Percentiles rank a stretch among this genome's conserved stretches.
Conservation (phyloP, 2,888 invertebrate genomes). For the Eupsilia transversa region DNA sequence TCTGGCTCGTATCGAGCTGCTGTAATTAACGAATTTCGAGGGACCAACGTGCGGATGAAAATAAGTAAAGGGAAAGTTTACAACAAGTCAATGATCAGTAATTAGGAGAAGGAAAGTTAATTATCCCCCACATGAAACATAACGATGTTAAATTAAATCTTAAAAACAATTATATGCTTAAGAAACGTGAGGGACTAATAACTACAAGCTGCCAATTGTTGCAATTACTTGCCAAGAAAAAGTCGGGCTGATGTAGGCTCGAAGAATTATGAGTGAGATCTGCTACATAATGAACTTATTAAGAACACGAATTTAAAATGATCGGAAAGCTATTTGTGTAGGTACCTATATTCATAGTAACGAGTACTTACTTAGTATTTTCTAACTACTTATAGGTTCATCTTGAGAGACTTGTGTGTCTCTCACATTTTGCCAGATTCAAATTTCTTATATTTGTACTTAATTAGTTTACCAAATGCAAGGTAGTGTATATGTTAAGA, state of each 20-base stretch:
- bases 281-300: conserved; percentile 45
- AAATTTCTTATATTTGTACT: conserved; percentile 16
- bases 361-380: conserved; percentile 9
- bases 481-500: conserved; percentile 46
- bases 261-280: conserved; percentile 53
- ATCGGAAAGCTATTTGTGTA: conserved; percentile 22
- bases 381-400: neutral
- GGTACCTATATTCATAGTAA: conserved; percentile 29
- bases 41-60: conserved; percentile 67
- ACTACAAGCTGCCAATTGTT: conserved; percentile 59
- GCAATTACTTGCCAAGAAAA: conserved; percentile 63
- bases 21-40: conserved; percentile 71
- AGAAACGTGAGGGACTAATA: conserved; percentile 55
- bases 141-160: conserved; percentile 61
- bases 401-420: conserved; percentile 6
- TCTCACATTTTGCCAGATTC: conserved; percentile 30
- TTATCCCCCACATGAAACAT: conserved; percentile 58
- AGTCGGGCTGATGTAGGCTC: conserved; percentile 40
- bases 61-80: conserved; percentile 63
- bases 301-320: conserved; percentile 32
- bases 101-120: conserved; percentile 67
- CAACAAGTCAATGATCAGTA: conserved; percentile 63
- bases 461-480: conserved; percentile 49
- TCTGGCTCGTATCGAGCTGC: conserved; percentile 88
- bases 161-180: conserved; percentile 61